Base-by-base conservation (phyloP, 2,797 vertebrate species). In the Salarias fasciatus region DNA sequence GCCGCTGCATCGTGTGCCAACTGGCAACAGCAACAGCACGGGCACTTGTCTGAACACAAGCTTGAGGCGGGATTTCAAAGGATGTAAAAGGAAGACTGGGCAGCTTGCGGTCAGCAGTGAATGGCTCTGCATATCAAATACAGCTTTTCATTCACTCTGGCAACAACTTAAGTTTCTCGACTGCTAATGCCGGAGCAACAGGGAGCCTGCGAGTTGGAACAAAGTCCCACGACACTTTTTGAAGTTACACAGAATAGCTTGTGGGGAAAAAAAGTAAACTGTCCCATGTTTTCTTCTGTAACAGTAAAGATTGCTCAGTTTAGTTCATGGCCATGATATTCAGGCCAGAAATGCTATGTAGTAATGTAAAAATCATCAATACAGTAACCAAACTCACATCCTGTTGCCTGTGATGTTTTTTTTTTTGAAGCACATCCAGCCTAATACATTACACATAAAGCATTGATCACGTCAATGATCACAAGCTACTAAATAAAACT, bases 91-190 rank as follows among this genome's bases (percentile, higher is more conserved):
- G 64, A 70, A 40, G 77, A 79, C 60, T 54, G 60, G 68, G 69
- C 60, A 82, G 79, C 69, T 69, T 72, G 76, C 15, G 63, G 83
- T 85, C 80, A 75, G 55, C 83, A 80, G 72, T 72, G 80, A 79
- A 74, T 50, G 69, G 57, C 43, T 83, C 75, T 84, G 79, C 77
- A 88, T 85, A 75, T 70, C 33, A 88, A 85, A 83, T 64, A 60
- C 60, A 60, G 57, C 75, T 80, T 86, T n/a, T 84, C 65, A 80
- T 76, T 80, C 66, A 68, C 64, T 79, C 70, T 83, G 77, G 79
- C 79, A 84, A 56, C 47, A 24, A 24, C 48, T 56, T 35, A 50
- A 53, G 50, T 47, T 72, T 75, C 37, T 60, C 40, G 46, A 76
- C 65, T 71, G 53, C 69, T 72, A 69, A 73, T 70, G 56, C 50